Evolutionary conservation across 2,888 invertebrate genomes (phyloP).

Genomic region (Euphydryas editha): DNA sequence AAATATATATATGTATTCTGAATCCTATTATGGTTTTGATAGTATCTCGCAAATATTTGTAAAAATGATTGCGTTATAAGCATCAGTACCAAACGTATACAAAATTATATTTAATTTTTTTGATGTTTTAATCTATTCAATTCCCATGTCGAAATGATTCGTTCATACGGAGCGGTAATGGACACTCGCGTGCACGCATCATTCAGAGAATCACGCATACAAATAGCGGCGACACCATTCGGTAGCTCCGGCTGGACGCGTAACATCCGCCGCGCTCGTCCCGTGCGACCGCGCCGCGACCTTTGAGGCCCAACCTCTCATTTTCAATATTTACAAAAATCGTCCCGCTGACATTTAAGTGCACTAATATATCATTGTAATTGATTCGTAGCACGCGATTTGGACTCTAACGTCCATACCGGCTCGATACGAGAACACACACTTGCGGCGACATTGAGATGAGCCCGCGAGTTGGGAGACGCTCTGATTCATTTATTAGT

Average conservation of each 20-base stretch:
- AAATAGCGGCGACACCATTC: slow-evolving; percentile 24
- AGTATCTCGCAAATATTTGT: too few species aligned
- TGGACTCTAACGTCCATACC: background rate
- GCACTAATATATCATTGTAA: slow-evolving; percentile 9
- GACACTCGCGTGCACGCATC: slow-evolving; percentile 19
- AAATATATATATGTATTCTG: too few species aligned
- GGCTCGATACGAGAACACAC: background rate
- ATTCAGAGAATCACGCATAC: slow-evolving; percentile 21
- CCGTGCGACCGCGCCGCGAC: slow-evolving; percentile 24
- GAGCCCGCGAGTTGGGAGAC: slow-evolving; percentile 13
- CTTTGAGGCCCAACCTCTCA: slow-evolving; percentile 23
- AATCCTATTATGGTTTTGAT: too few species aligned
- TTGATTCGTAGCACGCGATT: slow-evolving; percentile 19
- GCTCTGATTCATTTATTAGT: slow-evolving; percentile 35
- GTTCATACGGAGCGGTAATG: slow-evolving; percentile 21
- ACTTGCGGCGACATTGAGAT: slow-evolving; percentile 4
- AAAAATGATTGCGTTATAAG: background rate
- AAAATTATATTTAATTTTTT: background rate
- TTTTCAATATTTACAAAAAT: slow-evolving; percentile 17
- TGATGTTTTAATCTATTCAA: background rate
- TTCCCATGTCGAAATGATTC: slow-evolving; percentile 19
- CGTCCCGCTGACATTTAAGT: slow-evolving; percentile 16
- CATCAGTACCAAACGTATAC: background rate
- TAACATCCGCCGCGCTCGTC: slow-evolving; percentile 21
- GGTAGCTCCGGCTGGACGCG: slow-evolving; percentile 22